Base-by-base conservation (phyloP, 2,113 vertebrate species). In the Hemibagrus wyckioides region DNA sequence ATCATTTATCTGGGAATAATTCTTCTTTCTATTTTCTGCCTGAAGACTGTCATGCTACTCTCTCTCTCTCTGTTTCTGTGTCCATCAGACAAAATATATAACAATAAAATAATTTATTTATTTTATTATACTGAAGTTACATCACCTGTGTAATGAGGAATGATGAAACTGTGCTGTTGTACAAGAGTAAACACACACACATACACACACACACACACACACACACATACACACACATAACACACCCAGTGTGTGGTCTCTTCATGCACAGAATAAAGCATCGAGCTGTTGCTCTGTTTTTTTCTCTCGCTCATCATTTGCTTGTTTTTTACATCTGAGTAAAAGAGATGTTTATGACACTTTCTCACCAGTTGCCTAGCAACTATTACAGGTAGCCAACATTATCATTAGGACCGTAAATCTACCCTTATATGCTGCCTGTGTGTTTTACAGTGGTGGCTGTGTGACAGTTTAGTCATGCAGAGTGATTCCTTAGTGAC, bases 361-460 rank as follows among this genome's bases (percentile, higher is more conserved):
- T 61, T 88, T 84, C 25, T 81, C 44, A 69, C 50, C 48, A 7
- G 89, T 90, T 90, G 82, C 82, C 11, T 50, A 80, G 89, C 87
- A 87, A 90, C 87, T 90, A 87, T 48, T 79, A 85, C 89, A 85
- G 82, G 85, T 79, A 61, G 80, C 41, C 86, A 83, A 86, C 84
- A 86, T 86, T 63, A 90, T 88, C n/a, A n/a, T 79, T 33, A 23
- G 8, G 14, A 80, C 30, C 25, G 15, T 81, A 86, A 80, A 89
- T 25, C 75, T 71, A 75, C 44, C 14, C 61, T 41, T 54, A 17
- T 15, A 6, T 1, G 2, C 65, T 41, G 10, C 21, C 50, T 25
- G 15, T 54, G 52, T 71, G 63, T 73, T 57, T 56, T 36, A 50
- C 73, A 28, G 44, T 44, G 36, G 48, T 85, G 50, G 6, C 9